Percentiles rank a stretch among this genome's conserved stretches.
Conservation (phyloP, 2,113 vertebrate genomes). For the Myotis brandtii region DNA sequence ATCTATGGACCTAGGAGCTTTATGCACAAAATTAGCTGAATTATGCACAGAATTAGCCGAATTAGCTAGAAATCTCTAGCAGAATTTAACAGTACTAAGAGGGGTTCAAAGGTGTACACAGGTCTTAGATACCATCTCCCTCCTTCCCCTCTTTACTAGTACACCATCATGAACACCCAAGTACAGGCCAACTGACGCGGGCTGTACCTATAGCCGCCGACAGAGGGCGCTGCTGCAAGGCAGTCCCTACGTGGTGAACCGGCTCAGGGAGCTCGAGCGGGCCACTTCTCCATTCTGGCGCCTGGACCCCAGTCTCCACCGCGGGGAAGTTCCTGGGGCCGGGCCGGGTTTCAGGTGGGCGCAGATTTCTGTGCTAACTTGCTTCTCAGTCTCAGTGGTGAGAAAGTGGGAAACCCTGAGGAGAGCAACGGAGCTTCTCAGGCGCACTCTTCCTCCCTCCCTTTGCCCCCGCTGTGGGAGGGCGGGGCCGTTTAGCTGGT, state of each 20-base stretch:
- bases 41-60: neutral
- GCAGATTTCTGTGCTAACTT: conserved; percentile 53
- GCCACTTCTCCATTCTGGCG: neutral
- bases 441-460: conserved; percentile 56
- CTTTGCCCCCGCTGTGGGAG: neutral
- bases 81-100: neutral
- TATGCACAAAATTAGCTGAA: neutral
- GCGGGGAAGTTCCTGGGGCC: conserved; percentile 66
- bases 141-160: neutral
- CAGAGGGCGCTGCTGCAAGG: conserved; percentile 41
- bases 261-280: accelerated
- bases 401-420: conserved; percentile 33
- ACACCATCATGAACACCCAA: neutral
- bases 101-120: neutral
- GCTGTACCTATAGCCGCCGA: neutral
- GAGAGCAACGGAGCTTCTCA: conserved; percentile 70
- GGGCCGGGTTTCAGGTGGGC: neutral
- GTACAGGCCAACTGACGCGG: neutral
- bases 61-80: neutral
- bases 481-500: neutral
- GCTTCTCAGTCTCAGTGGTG: conserved; percentile 8
- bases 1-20: neutral
- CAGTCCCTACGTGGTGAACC: accelerated
- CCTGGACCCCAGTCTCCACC: accelerated
- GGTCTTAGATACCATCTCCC: no score